Evolutionary conservation across 2,797 vertebrate species (phyloP).

Genomic region (Limnodromus scolopaceus): DNA sequence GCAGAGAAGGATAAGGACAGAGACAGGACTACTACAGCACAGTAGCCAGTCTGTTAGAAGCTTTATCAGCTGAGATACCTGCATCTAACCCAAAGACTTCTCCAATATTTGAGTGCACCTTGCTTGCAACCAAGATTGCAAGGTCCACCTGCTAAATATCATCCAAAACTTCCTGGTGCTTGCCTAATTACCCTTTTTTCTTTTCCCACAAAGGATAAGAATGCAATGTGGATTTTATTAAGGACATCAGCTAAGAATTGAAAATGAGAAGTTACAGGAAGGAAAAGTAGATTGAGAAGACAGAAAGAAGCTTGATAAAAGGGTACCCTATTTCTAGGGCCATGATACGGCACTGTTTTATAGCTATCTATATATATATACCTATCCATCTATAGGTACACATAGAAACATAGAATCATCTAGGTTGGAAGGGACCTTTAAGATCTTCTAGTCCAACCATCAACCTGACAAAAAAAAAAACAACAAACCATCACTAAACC

Average conservation of each 20-base stretch:
- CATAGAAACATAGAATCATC: no score
- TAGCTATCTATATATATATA: neutral
- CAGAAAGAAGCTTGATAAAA: neutral
- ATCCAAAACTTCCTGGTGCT: neutral
- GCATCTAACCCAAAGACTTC: neutral
- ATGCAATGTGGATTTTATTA: fast-evolving
- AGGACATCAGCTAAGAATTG: neutral
- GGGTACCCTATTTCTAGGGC: neutral
- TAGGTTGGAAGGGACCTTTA: no score
- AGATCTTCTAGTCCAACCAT: no score
- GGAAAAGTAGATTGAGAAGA: neutral
- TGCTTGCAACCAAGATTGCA: neutral
- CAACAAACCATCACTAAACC: no score
- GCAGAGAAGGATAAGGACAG: neutral
- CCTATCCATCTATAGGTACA: neutral
- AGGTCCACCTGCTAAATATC: neutral
- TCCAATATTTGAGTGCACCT: neutral
- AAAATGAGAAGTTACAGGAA: neutral
- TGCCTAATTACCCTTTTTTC: neutral
- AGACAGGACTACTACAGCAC: neutral
- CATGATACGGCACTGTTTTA: neutral
- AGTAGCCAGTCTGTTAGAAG: neutral
- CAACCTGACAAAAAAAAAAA: no score
- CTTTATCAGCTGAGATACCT: neutral
- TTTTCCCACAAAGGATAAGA: neutral